These are phyloP conservation scores for Anastatus disparis DNA, from an alignment of 1,140 invertebrate species.

Conservation along the genomic window DNA sequence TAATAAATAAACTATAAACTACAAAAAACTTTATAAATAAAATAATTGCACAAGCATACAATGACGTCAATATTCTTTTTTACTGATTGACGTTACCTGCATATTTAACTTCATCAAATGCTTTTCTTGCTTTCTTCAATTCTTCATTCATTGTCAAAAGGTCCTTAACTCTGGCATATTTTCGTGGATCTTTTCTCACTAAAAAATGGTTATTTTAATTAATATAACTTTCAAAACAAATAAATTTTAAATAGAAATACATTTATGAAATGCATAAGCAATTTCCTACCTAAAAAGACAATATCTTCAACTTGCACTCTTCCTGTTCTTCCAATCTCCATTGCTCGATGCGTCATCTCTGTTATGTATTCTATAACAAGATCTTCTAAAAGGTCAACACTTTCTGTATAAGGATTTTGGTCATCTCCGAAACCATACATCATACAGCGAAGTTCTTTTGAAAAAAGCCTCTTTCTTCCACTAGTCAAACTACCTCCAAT, in stretches of 20 bases:
- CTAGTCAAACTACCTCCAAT: slow-evolving; percentile 72
- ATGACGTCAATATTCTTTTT: slow-evolving; percentile 27
- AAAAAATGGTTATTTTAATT: slow-evolving; percentile 20
- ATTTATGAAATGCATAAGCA: not conserved
- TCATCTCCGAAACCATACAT: slow-evolving; percentile 99
- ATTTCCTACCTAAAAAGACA: slow-evolving; percentile 79
- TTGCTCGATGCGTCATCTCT: slow-evolving; percentile 91
- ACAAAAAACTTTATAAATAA: slow-evolving; percentile 9
- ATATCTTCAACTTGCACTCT: slow-evolving; percentile 98
- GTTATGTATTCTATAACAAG: slow-evolving; percentile 98
- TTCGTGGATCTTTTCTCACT: slow-evolving; percentile 96
- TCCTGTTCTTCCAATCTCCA: slow-evolving; percentile 96
- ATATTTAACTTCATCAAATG: slow-evolving; percentile 99
- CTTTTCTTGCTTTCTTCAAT: slow-evolving; percentile 97
- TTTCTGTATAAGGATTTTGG: slow-evolving; percentile 98
- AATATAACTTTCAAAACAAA: too few species aligned
- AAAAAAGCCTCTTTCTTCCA: slow-evolving; percentile 85
- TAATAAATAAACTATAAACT: slow-evolving; percentile 15
- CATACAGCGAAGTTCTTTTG: slow-evolving; percentile 95
- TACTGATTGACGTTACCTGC: slow-evolving; percentile 66
- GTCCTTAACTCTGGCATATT: slow-evolving; percentile 98
- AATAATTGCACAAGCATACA: slow-evolving; percentile 25
- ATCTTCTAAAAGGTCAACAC: slow-evolving; percentile 97
- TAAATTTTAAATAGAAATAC: not conserved
- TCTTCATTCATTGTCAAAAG: slow-evolving; percentile 99